Conservation (phyloP, 2,888 invertebrate species). For the Palloptera scutellata region DNA sequence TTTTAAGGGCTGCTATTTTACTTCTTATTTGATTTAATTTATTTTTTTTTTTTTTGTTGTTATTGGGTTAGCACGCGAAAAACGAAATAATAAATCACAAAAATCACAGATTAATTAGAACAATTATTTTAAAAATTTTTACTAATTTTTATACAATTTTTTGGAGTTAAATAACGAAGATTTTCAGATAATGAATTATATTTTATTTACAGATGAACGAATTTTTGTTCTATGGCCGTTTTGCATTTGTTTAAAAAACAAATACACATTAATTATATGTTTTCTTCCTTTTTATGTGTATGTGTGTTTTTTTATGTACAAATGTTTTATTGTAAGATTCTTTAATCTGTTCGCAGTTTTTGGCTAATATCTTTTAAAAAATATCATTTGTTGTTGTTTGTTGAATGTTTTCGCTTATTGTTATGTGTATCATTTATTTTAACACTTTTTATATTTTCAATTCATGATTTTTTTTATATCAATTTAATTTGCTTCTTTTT, state of each 20-base stretch:
- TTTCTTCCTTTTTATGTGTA: slow-evolving; percentile 12
- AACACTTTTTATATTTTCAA: background rate
- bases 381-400: slow-evolving; percentile 1
- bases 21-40: slow-evolving; percentile 22
- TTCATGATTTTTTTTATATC: slow-evolving; percentile 12
- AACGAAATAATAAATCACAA: slow-evolving; percentile 45
- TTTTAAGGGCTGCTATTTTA: too few relatives aligned
- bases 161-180: slow-evolving; percentile 26
- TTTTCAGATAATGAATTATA: slow-evolving; percentile 25
- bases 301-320: background rate
- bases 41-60: slow-evolving; percentile 18
- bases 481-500: background rate
- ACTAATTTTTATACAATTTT: slow-evolving; percentile 25
- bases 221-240: background rate
- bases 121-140: slow-evolving; percentile 30
- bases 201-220: background rate
- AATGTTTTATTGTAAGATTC: slow-evolving; percentile 9
- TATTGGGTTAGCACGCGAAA: slow-evolving; percentile 36
- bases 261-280: slow-evolving; percentile 1
- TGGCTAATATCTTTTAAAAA: background rate
- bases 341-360: slow-evolving; percentile 11
- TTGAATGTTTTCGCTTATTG: slow-evolving; percentile 11
- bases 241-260: slow-evolving; percentile 20
- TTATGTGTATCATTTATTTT: slow-evolving; percentile 15
- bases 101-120: slow-evolving; percentile 51